Percentiles rank a stretch among this genome's conserved stretches.
Conservation (phyloP, 2,888 invertebrate species). For the Chironomus tentans region DNA sequence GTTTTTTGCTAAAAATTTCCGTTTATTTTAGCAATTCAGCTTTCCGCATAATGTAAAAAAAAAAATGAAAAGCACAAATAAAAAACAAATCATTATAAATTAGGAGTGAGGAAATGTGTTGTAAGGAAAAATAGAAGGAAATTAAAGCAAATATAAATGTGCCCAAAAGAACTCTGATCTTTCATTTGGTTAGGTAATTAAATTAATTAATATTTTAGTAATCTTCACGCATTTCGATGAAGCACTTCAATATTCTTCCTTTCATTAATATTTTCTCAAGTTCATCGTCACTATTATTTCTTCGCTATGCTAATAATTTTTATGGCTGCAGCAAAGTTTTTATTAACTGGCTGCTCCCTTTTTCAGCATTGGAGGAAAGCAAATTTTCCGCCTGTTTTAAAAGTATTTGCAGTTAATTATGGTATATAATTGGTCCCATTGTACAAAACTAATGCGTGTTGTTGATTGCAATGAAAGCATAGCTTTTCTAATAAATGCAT, state of each 20-base stretch:
- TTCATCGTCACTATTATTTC: not conserved
- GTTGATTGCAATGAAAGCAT: not conserved
- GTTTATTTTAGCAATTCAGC: no score
- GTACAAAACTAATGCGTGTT: not conserved
- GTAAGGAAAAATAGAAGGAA: not conserved
- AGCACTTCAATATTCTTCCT: not conserved
- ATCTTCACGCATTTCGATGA: constrained; percentile 21
- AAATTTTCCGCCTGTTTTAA: not conserved
- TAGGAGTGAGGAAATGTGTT: no score
- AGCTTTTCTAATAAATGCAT: not conserved
- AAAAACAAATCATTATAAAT: no score
- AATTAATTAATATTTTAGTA: constrained; percentile 21
- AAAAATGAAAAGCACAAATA: no score
- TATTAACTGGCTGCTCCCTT: not conserved
- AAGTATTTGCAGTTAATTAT: constrained; percentile 3
- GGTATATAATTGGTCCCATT: not conserved
- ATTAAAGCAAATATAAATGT: not conserved
- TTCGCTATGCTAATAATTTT: not conserved
- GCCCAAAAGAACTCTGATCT: constrained; percentile 3
- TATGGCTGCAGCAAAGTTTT: not conserved
- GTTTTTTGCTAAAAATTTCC: no score
- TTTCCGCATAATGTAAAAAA: no score
- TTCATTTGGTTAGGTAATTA: constrained; percentile 25
- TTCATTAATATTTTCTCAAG: not conserved
- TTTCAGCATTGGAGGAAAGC: not conserved